Percentiles rank a stretch among this genome's conserved stretches.
Evolutionary conservation across 1,140 invertebrate species (phyloP).

Genomic region (silkworm (Bombyx mori)): ASM3026992v2 NC_085127.1:9619501-9620000

Average conservation of each 20-base stretch:
- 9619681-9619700: conserved; percentile 93
- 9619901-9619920: no score
- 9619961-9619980: no score
- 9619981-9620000: no score
- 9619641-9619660: conserved; percentile 96
- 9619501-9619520: no score
- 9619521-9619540: neutral
- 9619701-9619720: conserved; percentile 96
- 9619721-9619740: conserved; percentile 92
- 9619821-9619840: no score
- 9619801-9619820: no score
- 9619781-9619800: no score
- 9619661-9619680: conserved; percentile 91
- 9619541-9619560: neutral
- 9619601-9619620: conserved; percentile 80
- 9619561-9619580: conserved; percentile 84
- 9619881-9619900: no score
- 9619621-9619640: conserved; percentile 89
- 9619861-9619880: no score
- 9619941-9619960: no score
- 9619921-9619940: no score
- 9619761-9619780: neutral
- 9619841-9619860: no score
- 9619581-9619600: conserved; percentile 93
- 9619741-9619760: conserved; percentile 76